Base-by-base conservation (phyloP, 2,113 vertebrate species). In the Myrmecobius fasciatus region DNA sequence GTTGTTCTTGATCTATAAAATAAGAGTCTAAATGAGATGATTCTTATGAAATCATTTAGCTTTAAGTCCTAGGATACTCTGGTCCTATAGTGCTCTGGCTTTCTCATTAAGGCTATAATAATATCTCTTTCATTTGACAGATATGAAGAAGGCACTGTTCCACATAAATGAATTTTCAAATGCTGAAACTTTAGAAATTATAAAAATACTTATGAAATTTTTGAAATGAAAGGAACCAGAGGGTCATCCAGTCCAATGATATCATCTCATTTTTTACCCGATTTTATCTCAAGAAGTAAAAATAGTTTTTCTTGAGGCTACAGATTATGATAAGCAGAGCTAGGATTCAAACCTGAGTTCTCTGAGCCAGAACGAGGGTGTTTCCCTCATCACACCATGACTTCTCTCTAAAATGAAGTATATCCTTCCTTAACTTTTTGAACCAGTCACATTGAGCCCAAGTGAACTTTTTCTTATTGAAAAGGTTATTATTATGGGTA, bases 401-500 rank as follows among this genome's bases (percentile, higher is more conserved):
- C 36, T 3, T 25, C 36, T 75, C 60, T 52, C 3, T 4, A 11
- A 89, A 51, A 1, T 1, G 53, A 8, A 8, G 8, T 2, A 0
- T 1, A 0, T 0, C 0, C 12, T 7, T 90, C n/a, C 36, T 22
- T 25, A 25, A 28, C 36, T 47, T 24, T 47, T 48, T 36, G 28
- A 48, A 25, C 3, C 0, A 8, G 94, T 75, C 17, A 0, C 8
- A 1, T 25, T 11, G 25, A 17, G 1, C 26, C 7, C 2, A 54
- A 0, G 0, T 0, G 9, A 1, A 20, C 48, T 14, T 8, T n/a
- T 10, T 36, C 11, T 25, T 24, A 7, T 43, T n/a, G 56, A 54
- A 3, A 28, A 36, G 43, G 54, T 25, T 31, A 52, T 54, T 8
- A 1, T 0, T 46, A 0, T 20, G 89, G 31, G 56, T 11, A 0